Evolutionary conservation across 2,797 vertebrate genomes (phyloP), one percentile per base, ranked within the genome.

Genomic region (Eulemur coronatus): DNA sequence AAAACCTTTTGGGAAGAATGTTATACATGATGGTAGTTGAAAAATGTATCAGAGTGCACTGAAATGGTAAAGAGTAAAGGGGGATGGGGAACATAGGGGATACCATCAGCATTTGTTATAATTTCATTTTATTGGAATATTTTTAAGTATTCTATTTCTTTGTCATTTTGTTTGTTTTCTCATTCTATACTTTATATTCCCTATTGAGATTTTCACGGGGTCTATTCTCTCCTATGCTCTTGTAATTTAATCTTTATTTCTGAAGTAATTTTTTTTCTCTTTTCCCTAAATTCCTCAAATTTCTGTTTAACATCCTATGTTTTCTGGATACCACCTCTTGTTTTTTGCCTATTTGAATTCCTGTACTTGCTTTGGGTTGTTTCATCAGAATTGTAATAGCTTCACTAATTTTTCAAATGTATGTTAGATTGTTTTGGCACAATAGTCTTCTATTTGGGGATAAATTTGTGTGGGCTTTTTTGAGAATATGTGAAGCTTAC

Each of bases 331-430:
- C 30, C 8, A 24, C 6, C 7, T 84, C 30, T 84, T 79, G 6
- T 59, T 67, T 11, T 78, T 76, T 35, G 17, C 11, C 30, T n/a
- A 28, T 22, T 7, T 72, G 4, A 63, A 2, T 82, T 55, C 11
- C 46, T 96, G 38, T 75, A 33, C 70, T 70, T 70, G 22, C 48
- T 63, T 69, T 89, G 12, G 24, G 3, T 90, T 78, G 35, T 92
- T 75, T 80, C 35, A 69, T 89, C 5, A 15, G 38, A 75, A n/a
- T 17, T 89, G 5, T 35, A 67, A 79, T 75, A 75, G 33, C 15
- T 80, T 88, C 35, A 90, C 63, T 75, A 67, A 38, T 55, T 89
- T 97, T 96, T 79, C 4, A 84, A 69, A 69, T 85, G 57, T 33
- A 18, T 67, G 46, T 59, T 20, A 2, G 12, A 55, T 81, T 84